Evolutionary conservation across 2,113 vertebrate genomes (phyloP).

Genomic region (Oncorhynchus gorbuscha): DNA sequence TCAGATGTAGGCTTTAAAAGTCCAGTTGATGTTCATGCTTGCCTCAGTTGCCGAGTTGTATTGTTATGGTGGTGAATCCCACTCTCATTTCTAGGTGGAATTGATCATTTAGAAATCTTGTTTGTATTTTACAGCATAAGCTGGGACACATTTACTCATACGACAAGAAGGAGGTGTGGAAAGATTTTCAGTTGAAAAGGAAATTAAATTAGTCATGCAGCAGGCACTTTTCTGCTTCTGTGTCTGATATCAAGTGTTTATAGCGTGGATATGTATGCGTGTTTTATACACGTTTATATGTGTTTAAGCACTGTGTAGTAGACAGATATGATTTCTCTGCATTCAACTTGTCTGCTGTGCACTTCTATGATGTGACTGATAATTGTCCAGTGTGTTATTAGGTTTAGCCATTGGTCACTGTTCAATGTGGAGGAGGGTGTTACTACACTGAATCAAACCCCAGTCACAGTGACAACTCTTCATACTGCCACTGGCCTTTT

Average conservation of each 20-base stretch:
- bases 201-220: conserved; percentile 3
- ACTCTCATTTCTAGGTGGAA: not conserved
- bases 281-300: not conserved
- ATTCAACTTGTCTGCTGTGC: too few species aligned
- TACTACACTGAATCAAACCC: not conserved
- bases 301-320: not conserved
- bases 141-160: not conserved
- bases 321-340: too few species aligned
- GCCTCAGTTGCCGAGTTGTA: too few species aligned
- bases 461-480: not conserved
- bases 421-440: too few species aligned
- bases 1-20: too few species aligned
- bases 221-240: not conserved
- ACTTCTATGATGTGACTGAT: not conserved
- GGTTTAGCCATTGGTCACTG: not conserved
- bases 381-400: not conserved
- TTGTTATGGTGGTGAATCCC: too few species aligned
- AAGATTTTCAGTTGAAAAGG: conserved; percentile 8
- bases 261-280: not conserved
- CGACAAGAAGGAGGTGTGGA: not conserved
- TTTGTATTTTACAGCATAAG: not conserved
- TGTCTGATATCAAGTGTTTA: not conserved
- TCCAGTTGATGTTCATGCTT: too few species aligned
- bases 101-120: not conserved
- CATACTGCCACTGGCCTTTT: not conserved